Evolutionary conservation across 2,113 vertebrate species (phyloP).

Genomic region (Sisor rabdophorus): DNA sequence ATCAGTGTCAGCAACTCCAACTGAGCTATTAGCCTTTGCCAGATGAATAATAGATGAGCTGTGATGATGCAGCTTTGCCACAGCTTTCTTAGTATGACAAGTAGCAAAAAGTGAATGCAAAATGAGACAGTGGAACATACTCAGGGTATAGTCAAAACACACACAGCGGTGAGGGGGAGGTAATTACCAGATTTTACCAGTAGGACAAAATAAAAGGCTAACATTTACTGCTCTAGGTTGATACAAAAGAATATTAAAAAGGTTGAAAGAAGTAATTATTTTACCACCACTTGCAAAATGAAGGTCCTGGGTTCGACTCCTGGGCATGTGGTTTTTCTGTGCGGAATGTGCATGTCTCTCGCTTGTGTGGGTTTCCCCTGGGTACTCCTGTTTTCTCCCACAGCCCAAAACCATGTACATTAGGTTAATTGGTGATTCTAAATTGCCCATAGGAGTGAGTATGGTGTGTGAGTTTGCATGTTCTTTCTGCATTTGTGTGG

Average conservation of each 20-base stretch:
- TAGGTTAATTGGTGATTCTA: no score
- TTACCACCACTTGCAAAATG: neutral
- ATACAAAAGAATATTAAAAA: neutral
- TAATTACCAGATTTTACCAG: neutral
- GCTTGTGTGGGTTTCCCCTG: no score
- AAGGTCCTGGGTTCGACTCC: no score
- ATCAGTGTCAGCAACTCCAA: slow-evolving; percentile 59
- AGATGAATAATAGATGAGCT: slow-evolving; percentile 71
- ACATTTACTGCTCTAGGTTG: neutral
- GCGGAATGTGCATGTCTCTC: no score
- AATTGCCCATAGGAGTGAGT: no score
- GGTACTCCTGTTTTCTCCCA: no score
- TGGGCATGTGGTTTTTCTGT: no score
- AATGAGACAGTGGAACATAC: slow-evolving; percentile 42
- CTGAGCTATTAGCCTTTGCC: slow-evolving; percentile 53
- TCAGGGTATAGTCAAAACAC: slow-evolving; percentile 27
- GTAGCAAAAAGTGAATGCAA: slow-evolving; percentile 59
- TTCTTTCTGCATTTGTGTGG: neutral
- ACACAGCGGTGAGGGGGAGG: neutral
- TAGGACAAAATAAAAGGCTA: neutral
- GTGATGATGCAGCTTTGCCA: slow-evolving; percentile 61
- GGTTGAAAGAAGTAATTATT: neutral
- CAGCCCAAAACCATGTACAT: no score
- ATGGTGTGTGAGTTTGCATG: no score
- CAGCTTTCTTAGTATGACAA: slow-evolving; percentile 60